Conservation (phyloP, 2,113 vertebrate species). For the Sebastes schlegelii region DNA sequence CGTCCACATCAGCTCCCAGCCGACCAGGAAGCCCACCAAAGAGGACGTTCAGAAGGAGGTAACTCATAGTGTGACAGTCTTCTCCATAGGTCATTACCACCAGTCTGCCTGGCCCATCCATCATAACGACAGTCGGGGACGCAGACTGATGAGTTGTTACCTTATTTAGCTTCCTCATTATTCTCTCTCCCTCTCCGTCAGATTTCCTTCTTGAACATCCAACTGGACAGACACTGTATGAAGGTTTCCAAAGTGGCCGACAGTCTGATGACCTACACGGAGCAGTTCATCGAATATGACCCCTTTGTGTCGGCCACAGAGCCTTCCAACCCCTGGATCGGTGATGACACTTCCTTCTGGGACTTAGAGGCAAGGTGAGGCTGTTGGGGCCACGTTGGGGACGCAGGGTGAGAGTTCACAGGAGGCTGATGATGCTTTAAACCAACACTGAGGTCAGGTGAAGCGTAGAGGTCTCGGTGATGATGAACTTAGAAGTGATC, state of each 20-base stretch:
- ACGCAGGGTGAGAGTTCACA: neutral
- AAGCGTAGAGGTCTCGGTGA: neutral
- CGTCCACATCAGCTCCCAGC: conserved; percentile 88
- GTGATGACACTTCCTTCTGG: conserved; percentile 91
- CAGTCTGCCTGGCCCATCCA: conserved; percentile 43
- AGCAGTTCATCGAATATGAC: conserved; percentile 95
- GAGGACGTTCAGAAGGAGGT: conserved; percentile 95
- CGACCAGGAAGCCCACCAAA: conserved; percentile 90
- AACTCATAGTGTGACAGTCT: conserved; percentile 32
- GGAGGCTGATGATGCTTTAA: conserved; percentile 14
- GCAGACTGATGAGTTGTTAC: conserved; percentile 51
- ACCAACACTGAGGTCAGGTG: conserved; percentile 5
- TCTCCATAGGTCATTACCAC: conserved; percentile 29
- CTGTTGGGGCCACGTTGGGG: neutral
- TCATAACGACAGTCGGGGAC: conserved; percentile 38
- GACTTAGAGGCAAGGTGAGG: conserved; percentile 93
- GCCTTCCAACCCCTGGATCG: conserved; percentile 96
- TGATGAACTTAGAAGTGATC: conserved; percentile 9
- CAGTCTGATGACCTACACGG: conserved; percentile 93
- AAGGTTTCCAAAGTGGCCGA: conserved; percentile 99
- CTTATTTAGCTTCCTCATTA: conserved; percentile 65
- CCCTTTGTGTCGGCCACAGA: conserved; percentile 90
- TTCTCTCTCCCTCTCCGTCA: conserved; percentile 69
- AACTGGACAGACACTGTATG: conserved; percentile 97
- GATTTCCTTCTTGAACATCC: conserved; percentile 94